Evolutionary conservation across 2,113 vertebrate species (phyloP), one percentile per base, ranked within the genome.

Genomic region (Oryzias javanicus): DNA sequence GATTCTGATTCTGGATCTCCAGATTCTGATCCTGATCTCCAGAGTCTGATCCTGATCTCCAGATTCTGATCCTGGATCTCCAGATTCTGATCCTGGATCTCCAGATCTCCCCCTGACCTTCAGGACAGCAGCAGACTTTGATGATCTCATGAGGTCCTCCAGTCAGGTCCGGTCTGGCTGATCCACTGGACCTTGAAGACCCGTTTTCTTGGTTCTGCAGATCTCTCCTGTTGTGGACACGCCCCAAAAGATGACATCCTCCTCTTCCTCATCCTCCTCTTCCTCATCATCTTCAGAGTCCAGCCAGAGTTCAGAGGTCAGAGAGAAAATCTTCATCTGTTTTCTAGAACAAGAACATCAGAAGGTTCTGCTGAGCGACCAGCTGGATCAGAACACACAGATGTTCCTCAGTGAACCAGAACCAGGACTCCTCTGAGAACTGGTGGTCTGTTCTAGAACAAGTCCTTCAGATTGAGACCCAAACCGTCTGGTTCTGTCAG

Each of bases 231-330:
- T 52, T 16, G 46, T 52, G 20, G 0, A 22, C 4, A 5, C 6
- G 0, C 40, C 52, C 22, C 67, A 50, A 18, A 53, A 40, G 52
- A 44, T 16, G 6, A 14, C 46, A 4, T 62, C 67, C n/a, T 55
- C 58, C 10, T 61, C 62, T 1, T 55, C 45, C 4, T 62, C 71
- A 1, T 78, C 71, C 0, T 75, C 77, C 0, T 74, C 75, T 4
- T 78, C 70, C 0, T 74, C 75, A 5, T 78, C 64, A 1, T 68
- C 68, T 1, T 80, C 78, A 0, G 64, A 72, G 55, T 80, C 72
- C 2, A 80, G 72, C 42, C 72, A 72, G 44, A 72, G 64, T 47
- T 61, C 64, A 57, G 58, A 72, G 74, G 74, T 77, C 59, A 77
- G 74, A 49, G 12, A 8, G 10, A 12, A 35, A 12, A 8, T 35